A percentile compares a stretch with the other conserved stretches of the same genome.
Conservation (phyloP, 2,888 invertebrate genomes). For the Nyleta sp. region DNA sequence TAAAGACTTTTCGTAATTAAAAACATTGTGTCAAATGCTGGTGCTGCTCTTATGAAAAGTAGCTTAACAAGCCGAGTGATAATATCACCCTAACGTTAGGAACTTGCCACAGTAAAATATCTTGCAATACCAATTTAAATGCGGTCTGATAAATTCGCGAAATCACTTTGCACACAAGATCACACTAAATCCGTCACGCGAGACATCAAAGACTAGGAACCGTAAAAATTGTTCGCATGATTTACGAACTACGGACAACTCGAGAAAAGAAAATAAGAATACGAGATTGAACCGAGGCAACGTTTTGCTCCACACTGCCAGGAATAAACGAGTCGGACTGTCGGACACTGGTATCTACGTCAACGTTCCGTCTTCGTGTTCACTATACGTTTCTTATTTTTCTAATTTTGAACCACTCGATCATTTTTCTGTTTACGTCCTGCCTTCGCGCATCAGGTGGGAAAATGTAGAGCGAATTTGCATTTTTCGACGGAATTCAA, state of each 20-base stretch:
- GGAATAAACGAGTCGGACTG: slow-evolving; percentile 77
- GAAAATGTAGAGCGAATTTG: background rate
- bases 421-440: slow-evolving; percentile 8
- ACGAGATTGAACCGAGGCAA: slow-evolving; percentile 73
- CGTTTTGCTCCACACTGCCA: slow-evolving; percentile 78
- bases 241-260: slow-evolving; percentile 22
- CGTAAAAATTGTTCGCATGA: slow-evolving; percentile 19
- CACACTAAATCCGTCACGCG: slow-evolving; percentile 13
- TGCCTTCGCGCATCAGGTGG: background rate
- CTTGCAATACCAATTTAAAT: slow-evolving; percentile 6
- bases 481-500: too few species aligned
- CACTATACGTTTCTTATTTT: slow-evolving; percentile 49
- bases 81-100: background rate
- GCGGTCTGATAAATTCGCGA: background rate
- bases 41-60: too few species aligned
- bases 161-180: slow-evolving; percentile 32
- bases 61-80: background rate
- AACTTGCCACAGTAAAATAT: background rate
- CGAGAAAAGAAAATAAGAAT: slow-evolving; percentile 61
- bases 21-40: too few species aligned
- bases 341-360: slow-evolving; percentile 68
- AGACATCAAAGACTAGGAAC: slow-evolving; percentile 9
- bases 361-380: slow-evolving; percentile 71
- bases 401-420: slow-evolving; percentile 41
- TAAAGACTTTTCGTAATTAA: too few species aligned